Evolutionary conservation across 2,888 invertebrate species (phyloP).

Genomic region (Lordiphosa andalusiaca): DNA sequence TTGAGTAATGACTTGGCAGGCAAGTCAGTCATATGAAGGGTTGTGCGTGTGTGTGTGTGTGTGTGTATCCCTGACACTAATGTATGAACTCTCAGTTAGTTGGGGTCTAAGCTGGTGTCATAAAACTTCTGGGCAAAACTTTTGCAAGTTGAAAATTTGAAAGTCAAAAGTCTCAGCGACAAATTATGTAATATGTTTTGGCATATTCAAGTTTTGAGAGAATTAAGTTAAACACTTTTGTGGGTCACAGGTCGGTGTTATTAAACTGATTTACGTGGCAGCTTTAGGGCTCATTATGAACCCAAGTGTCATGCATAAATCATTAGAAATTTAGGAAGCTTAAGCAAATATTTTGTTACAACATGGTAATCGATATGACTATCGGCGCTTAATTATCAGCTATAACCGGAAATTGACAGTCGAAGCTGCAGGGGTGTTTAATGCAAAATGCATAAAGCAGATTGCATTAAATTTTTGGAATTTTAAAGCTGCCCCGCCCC

Average conservation of each 20-base stretch:
- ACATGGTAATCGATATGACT: constrained; percentile 26
- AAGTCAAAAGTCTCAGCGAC: constrained; percentile 63
- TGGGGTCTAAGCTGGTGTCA: constrained; percentile 32
- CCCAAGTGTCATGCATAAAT: constrained; percentile 20
- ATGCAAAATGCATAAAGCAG: constrained; percentile 17
- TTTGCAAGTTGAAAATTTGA: constrained; percentile 39
- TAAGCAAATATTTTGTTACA: constrained; percentile 19
- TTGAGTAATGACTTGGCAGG: constrained; percentile 68
- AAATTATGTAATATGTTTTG: constrained; percentile 58
- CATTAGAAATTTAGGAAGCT: constrained; percentile 8
- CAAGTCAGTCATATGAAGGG: constrained; percentile 51
- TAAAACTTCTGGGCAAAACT: constrained; percentile 4
- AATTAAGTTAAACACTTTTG: constrained; percentile 24
- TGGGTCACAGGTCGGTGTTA: constrained; percentile 11
- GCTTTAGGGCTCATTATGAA: background rate
- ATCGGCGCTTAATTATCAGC: constrained; percentile 31
- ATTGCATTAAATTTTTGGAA: background rate
- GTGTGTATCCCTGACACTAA: constrained; percentile 11
- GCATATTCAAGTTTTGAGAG: constrained; percentile 44
- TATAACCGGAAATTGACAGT: constrained; percentile 3
- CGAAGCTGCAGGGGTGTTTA: too few relatives aligned
- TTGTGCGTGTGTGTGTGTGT: constrained; percentile 32
- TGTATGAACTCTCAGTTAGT: constrained; percentile 38
- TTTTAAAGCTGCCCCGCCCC: background rate
- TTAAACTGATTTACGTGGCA: constrained; percentile 20